These are phyloP conservation scores for Spodoptera picta DNA, from an alignment of 2,888 invertebrate species.

Conservation along the genomic window DNA sequence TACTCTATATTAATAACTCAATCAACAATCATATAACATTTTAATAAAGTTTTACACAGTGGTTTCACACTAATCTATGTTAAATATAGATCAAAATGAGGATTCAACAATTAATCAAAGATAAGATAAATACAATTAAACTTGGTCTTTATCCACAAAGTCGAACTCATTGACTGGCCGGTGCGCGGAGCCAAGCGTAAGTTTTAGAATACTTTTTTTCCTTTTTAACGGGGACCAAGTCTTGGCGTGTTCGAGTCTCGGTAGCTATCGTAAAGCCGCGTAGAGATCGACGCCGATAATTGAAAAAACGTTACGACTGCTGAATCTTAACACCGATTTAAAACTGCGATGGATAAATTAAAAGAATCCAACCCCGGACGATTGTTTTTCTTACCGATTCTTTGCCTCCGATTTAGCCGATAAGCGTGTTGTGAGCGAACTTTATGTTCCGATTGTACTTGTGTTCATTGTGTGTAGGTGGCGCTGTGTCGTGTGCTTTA, in stretches of 20 bases:
- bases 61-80: too few species aligned
- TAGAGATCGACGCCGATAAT: constrained; percentile 83
- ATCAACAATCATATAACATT: too few species aligned
- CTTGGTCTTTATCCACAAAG: constrained; percentile 42
- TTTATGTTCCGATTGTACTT: constrained; percentile 79
- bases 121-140: constrained; percentile 41
- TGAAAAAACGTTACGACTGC: constrained; percentile 83
- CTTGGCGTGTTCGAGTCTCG: constrained; percentile 72
- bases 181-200: constrained; percentile 60
- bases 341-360: constrained; percentile 86
- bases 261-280: constrained; percentile 82
- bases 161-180: constrained; percentile 62
- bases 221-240: constrained; percentile 57
- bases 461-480: constrained; percentile 76
- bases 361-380: constrained; percentile 78
- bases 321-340: constrained; percentile 87
- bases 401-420: constrained; percentile 75
- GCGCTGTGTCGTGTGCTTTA: constrained; percentile 66
- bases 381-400: constrained; percentile 82
- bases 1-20: too few species aligned
- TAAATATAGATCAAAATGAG: background rate
- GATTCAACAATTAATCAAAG: constrained; percentile 2
- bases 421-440: constrained; percentile 81
- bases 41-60: too few species aligned
- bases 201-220: constrained; percentile 60